Base-by-base conservation (phyloP, 1,140 invertebrate genomes). In the Chlorops oryzae region DNA sequence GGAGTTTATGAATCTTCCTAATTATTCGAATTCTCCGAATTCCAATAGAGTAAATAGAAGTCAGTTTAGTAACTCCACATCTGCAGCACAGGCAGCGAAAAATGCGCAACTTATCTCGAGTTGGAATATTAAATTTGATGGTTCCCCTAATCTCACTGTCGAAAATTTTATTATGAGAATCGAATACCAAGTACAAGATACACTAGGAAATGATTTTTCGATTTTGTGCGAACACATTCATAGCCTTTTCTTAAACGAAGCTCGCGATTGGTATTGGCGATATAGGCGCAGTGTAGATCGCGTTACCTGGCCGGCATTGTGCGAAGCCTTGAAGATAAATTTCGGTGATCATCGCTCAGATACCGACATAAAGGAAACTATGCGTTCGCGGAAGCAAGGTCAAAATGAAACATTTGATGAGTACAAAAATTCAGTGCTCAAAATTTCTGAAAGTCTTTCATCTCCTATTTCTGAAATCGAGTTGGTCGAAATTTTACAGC, bases 241-340 rank as follows among this genome's bases (percentile, higher is more conserved):
- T 5, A 17, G n/a, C 12, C 12, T 45, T 12, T 45, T 45, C 24
- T 13, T n/a, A 12, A 17, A 27, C 3, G 32, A 45, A 27, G 42
- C 22, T n/a, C 10, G 17, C 3, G 42, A 45, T 28, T 45, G 42
- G 42, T 45, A 23, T 20, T 45, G 42, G 42, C 22, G 42, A 25
- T 45, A 45, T 20, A 13, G 24, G 9, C 23, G 22, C 13, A 25
- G 23, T 3, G 42, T 45, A 28, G 10, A 7, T 7, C 9, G 12
- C 18, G 15, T 45, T 5, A n/a, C 13, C 5, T 45, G 42, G 27
- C 9, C 21, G 12, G 20, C 25, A 2, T 13, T 45, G 17, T 45
- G 42, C 17, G 24, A 27, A 18, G 42, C 42, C 3, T 45, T 45
- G 17, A 27, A n/a, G 9, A 15, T 18, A n/a, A 23, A 45, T 17